Evolutionary conservation across 2,797 vertebrate genomes (phyloP).

Genomic region (Corythornis leucogaster): DNA sequence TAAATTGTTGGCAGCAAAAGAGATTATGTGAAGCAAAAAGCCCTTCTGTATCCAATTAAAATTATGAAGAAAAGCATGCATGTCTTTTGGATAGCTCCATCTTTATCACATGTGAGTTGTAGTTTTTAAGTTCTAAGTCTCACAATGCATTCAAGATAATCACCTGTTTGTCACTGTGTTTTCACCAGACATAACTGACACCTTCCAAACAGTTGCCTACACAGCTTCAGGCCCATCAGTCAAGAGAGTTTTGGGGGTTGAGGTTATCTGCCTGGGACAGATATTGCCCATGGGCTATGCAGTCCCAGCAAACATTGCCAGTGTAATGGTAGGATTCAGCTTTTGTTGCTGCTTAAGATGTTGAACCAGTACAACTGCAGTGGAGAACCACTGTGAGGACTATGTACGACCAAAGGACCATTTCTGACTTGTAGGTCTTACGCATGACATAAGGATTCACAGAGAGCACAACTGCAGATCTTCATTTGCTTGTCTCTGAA

Average conservation of each 20-base stretch:
- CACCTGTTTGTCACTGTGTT: background rate
- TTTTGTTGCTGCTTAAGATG: background rate
- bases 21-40: background rate
- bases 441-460: background rate
- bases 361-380: accelerated
- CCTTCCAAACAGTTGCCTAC: background rate
- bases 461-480: background rate
- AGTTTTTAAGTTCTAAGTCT: background rate
- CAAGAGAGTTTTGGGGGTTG: background rate
- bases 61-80: background rate
- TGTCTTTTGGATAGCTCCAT: background rate
- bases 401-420: background rate
- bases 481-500: background rate
- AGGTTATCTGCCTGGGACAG: background rate
- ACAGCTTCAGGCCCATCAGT: background rate
- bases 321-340: background rate
- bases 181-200: background rate
- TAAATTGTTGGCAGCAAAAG: background rate
- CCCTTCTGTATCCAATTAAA: background rate
- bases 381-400: accelerated
- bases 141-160: background rate
- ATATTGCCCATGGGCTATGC: background rate
- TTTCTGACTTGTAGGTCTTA: background rate
- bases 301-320: background rate
- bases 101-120: background rate